phyloP scores from a whole-genome alignment of 2,888 invertebrate species.

The Lepetodrilus schrolli region DNA sequence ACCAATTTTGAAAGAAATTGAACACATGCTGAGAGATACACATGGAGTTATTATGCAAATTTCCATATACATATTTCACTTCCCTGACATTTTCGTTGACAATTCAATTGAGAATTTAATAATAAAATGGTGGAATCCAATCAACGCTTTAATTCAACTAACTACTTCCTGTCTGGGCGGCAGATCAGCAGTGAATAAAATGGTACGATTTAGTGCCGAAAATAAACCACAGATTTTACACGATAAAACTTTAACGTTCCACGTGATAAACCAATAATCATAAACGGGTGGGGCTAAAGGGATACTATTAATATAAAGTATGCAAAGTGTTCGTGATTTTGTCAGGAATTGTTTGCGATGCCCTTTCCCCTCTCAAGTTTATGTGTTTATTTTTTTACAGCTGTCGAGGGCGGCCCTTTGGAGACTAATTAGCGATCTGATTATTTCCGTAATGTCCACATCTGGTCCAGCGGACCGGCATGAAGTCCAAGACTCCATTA shows the following conservation, averaged over 20 bases:
- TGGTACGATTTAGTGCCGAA: no score
- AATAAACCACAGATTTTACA: no score
- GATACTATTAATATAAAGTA: background rate
- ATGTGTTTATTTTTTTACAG: conserved; percentile 23
- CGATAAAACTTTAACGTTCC: background rate
- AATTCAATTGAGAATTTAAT: no score
- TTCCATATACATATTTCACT: no score
- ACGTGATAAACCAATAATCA: background rate
- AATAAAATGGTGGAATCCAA: no score
- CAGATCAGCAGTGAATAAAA: no score
- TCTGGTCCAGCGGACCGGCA: background rate
- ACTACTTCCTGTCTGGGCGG: no score
- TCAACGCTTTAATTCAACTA: no score
- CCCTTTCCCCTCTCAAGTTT: background rate
- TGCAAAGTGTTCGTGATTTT: background rate
- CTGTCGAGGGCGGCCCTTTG: background rate
- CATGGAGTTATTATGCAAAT: no score
- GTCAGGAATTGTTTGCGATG: background rate
- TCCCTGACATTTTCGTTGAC: no score
- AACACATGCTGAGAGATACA: no score
- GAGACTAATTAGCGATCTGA: conserved; percentile 6
- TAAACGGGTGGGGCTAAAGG: background rate
- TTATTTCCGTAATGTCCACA: background rate
- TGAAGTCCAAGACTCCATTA: background rate
- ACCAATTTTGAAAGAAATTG: no score